Conservation (phyloP, 2,888 invertebrate genomes). For the Xylocampa areola region DNA sequence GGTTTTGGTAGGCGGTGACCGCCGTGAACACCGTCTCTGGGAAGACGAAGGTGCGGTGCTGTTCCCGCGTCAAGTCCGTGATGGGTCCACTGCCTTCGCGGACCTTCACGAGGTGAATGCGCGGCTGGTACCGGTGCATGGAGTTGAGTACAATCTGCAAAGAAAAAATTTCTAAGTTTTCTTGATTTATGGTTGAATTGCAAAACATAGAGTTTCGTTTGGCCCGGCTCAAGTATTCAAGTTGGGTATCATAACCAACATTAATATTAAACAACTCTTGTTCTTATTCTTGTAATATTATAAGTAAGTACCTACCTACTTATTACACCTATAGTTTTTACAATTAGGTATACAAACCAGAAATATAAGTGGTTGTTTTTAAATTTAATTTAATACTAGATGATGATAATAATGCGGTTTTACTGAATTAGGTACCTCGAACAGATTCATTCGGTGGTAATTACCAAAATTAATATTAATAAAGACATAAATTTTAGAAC, state of each 20-base stretch:
- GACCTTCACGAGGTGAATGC: slow-evolving; percentile 97
- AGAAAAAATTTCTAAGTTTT: slow-evolving; percentile 49
- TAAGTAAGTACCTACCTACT: no score
- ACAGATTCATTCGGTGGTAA: slow-evolving; percentile 25
- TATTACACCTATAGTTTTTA: no score
- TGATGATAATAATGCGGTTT: slow-evolving; percentile 20
- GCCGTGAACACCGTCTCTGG: slow-evolving; percentile 99
- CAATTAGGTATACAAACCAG: no score
- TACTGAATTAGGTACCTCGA: neutral
- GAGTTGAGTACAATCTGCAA: slow-evolving; percentile 99
- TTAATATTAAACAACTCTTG: no score
- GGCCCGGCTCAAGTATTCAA: no score
- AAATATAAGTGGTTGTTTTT: no score
- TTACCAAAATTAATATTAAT: slow-evolving; percentile 15
- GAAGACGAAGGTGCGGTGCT: slow-evolving; percentile 98
- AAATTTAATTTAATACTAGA: no score
- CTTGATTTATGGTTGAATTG: no score
- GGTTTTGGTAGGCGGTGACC: slow-evolving; percentile 99
- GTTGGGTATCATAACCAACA: no score
- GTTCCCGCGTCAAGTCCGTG: slow-evolving; percentile 96
- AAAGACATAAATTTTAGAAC: slow-evolving; percentile 1
- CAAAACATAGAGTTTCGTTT: no score
- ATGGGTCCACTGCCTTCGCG: slow-evolving; percentile 91
- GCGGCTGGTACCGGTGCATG: slow-evolving; percentile 99
- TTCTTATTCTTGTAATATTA: no score